Percentiles rank a stretch among this genome's conserved stretches.
These are phyloP conservation scores for Lemur catta DNA, from an alignment of 2,797 vertebrate genomes.

Conservation along the genomic window DNA sequence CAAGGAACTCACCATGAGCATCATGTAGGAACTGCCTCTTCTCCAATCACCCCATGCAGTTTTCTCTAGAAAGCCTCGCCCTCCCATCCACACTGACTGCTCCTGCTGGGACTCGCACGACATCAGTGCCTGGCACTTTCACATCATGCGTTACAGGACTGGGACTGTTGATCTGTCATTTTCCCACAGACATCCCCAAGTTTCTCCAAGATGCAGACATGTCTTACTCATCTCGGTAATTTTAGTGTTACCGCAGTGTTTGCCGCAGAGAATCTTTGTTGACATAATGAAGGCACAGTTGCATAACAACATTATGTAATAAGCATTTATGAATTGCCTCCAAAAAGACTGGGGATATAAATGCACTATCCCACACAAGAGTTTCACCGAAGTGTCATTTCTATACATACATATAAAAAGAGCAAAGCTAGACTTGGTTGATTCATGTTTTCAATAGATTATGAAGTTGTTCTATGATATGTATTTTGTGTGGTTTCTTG, in stretches of 20 bases:
- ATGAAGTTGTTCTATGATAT: not conserved
- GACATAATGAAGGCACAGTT: not conserved
- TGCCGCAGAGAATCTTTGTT: not conserved
- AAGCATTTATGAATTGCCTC: not conserved
- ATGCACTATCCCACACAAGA: not conserved
- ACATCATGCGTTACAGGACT: rapidly evolving
- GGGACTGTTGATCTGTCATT: not conserved
- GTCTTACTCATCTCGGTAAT: not conserved
- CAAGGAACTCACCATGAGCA: not conserved
- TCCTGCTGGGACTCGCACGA: not conserved
- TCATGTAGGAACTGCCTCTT: not conserved
- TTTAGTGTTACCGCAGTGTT: not conserved
- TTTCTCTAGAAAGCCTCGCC: not conserved
- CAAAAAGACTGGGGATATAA: slow-evolving; percentile 3
- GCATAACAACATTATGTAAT: slow-evolving; percentile 14
- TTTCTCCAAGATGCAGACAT: not conserved
- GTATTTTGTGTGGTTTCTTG: not conserved
- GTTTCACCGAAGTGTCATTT: not conserved
- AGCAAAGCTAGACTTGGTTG: not conserved
- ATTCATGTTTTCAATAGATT: not conserved
- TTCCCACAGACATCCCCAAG: not conserved
- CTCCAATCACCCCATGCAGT: not conserved
- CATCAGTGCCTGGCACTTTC: not conserved
- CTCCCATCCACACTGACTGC: not conserved
- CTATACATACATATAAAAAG: not conserved